A percentile compares a stretch with the other conserved stretches of the same genome.
Conservation (phyloP, 1,140 invertebrate species). For the Pseudomyrmex concolor region DNA sequence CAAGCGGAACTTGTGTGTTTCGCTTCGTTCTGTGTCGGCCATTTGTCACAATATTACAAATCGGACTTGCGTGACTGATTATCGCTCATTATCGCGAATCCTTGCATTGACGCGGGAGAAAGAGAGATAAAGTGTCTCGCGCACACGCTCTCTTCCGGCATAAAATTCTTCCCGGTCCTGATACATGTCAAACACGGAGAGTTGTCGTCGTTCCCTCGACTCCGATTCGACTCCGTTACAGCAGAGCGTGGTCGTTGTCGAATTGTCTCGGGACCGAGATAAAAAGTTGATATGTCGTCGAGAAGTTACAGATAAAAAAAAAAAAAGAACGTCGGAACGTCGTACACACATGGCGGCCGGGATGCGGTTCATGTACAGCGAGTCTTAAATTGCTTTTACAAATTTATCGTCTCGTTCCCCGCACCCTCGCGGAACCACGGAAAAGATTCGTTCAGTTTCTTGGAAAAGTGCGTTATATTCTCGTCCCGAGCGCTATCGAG, state of each 20-base stretch:
- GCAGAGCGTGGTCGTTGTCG: constrained; percentile 66
- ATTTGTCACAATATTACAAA: constrained; percentile 61
- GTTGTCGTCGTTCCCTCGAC: constrained; percentile 22
- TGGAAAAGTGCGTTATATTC: constrained; percentile 63
- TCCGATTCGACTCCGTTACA: neutral
- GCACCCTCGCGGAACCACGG: constrained; percentile 45
- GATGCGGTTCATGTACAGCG: constrained; percentile 59
- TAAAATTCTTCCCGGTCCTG: constrained; percentile 3
- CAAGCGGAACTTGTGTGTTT: neutral
- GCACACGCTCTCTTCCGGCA: constrained; percentile 43
- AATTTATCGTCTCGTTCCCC: constrained; percentile 69
- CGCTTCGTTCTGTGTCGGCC: neutral
- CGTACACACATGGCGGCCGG: neutral
- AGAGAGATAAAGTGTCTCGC: constrained; percentile 38
- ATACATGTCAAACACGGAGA: neutral
- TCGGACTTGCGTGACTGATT: constrained; percentile 24
- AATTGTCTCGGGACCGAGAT: constrained; percentile 72
- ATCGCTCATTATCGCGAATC: constrained; percentile 51
- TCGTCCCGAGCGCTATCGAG: constrained; percentile 45
- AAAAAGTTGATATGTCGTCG: constrained; percentile 73
- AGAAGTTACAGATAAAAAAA: constrained; percentile 59
- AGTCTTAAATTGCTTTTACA: constrained; percentile 74
- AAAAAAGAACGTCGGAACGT: constrained; percentile 23
- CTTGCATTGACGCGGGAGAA: constrained; percentile 17
- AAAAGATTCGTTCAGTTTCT: constrained; percentile 56